Evolutionary conservation across 2,113 vertebrate genomes (phyloP).

Genomic region (Rissa tridactyla): DNA sequence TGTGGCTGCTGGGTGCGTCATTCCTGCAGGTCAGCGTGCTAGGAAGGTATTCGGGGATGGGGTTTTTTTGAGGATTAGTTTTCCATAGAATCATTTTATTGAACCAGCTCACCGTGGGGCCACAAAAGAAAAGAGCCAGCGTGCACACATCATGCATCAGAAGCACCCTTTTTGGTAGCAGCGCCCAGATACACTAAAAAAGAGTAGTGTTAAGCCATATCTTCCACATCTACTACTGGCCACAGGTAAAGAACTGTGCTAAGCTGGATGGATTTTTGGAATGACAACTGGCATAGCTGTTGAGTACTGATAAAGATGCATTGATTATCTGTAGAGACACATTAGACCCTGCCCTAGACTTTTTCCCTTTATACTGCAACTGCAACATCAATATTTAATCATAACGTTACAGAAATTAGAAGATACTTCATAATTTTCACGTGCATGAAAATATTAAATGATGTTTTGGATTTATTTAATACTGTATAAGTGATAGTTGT

Average conservation of each 20-base stretch:
- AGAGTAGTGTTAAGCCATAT: not conserved
- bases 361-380: not conserved
- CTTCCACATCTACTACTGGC: not conserved
- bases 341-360: not conserved
- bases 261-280: slow-evolving; percentile 31
- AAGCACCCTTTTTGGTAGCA: not conserved
- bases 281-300: slow-evolving; percentile 42
- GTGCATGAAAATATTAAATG: not conserved
- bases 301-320: slow-evolving; percentile 40
- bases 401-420: not conserved
- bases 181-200: not conserved
- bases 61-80: not conserved
- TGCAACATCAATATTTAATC: slow-evolving; percentile 44
- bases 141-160: not conserved
- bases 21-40: not conserved
- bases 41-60: not conserved
- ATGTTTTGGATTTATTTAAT: not conserved
- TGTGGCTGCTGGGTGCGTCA: not conserved
- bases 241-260: not conserved
- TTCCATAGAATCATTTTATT: not conserved
- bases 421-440: not conserved
- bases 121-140: not conserved
- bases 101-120: not conserved
- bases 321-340: not conserved
- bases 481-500: not conserved